Percentiles rank a stretch among this genome's conserved stretches.
Conservation (phyloP, 1,140 invertebrate species). For the Bombus polaris region DNA sequence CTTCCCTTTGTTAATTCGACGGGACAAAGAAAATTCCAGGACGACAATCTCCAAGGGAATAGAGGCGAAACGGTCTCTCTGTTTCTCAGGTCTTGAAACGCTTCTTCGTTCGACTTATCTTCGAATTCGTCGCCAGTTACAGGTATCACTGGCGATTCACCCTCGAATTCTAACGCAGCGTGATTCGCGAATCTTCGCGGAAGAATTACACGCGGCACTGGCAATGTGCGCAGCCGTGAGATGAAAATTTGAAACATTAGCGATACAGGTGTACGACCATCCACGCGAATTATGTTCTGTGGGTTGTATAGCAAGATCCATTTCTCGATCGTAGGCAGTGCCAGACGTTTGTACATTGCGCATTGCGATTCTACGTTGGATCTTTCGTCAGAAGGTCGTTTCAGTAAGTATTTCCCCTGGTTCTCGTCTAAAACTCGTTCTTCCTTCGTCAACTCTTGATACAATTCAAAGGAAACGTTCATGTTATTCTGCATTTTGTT, state of each 20-base stretch:
- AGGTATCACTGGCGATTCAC: conserved; percentile 8
- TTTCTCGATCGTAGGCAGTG: conserved; percentile 80
- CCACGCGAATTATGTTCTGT: conserved; percentile 83
- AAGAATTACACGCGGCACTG: conserved; percentile 79
- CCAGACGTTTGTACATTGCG: conserved; percentile 66
- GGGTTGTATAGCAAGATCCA: conserved; percentile 82
- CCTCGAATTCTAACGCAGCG: conserved; percentile 5
- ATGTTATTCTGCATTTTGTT: not conserved
- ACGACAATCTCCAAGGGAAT: conserved; percentile 80
- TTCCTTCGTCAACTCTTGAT: not conserved
- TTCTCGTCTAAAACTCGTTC: not conserved
- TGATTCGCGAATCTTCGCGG: conserved; percentile 64
- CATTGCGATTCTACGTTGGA: conserved; percentile 43
- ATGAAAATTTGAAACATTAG: conserved; percentile 81
- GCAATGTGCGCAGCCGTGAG: conserved; percentile 77
- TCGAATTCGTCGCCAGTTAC: conserved; percentile 34
- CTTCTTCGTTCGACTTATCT: conserved; percentile 64
- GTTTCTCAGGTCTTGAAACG: conserved; percentile 68
- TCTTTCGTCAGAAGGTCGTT: not conserved
- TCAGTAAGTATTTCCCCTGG: conserved; percentile 29
- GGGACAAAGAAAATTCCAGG: conserved; percentile 84
- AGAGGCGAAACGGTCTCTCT: conserved; percentile 61
- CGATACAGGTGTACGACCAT: conserved; percentile 80
- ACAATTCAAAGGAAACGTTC: conserved; percentile 14
- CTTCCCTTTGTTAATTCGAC: conserved; percentile 83